A percentile compares a stretch with the other conserved stretches of the same genome.
phyloP scores from a whole-genome alignment of 2,888 invertebrate genomes.

The Ectobius pallidus region DNA sequence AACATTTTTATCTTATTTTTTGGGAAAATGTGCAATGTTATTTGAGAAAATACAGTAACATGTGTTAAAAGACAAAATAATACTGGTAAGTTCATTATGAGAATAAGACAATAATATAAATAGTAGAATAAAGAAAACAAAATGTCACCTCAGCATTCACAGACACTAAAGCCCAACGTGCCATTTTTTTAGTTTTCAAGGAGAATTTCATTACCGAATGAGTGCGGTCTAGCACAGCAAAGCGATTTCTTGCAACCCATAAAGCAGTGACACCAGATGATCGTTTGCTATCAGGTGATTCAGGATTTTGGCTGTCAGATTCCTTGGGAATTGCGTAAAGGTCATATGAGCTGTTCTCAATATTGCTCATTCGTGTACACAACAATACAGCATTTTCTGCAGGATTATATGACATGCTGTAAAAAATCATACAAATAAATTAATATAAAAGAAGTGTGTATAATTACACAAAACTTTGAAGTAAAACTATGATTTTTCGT shows the following conservation, averaged over 20 bases:
- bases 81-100: too few relatives aligned
- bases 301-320: conserved; percentile 55
- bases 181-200: too few relatives aligned
- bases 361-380: conserved; percentile 77
- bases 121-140: too few relatives aligned
- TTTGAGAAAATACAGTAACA: too few relatives aligned
- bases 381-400: conserved; percentile 95
- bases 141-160: too few relatives aligned
- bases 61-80: too few relatives aligned
- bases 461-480: too few relatives aligned
- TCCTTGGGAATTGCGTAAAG: conserved; percentile 88
- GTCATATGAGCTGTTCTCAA: conserved; percentile 94
- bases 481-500: too few relatives aligned
- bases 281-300: conserved; percentile 74
- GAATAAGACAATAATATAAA: too few relatives aligned
- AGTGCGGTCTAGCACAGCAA: conserved; percentile 93
- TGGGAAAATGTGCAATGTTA: too few relatives aligned
- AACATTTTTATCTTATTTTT: too few relatives aligned
- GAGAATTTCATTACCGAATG: conserved; percentile 70
- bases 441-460: too few relatives aligned
- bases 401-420: conserved; percentile 94
- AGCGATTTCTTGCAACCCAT: conserved; percentile 97
- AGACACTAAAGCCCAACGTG: not conserved
- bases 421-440: conserved; percentile 44
- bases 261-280: conserved; percentile 90